Base-by-base conservation (phyloP, 37 sponge, comb jelly and placozoan genomes). In the Agelas oroides region DNA sequence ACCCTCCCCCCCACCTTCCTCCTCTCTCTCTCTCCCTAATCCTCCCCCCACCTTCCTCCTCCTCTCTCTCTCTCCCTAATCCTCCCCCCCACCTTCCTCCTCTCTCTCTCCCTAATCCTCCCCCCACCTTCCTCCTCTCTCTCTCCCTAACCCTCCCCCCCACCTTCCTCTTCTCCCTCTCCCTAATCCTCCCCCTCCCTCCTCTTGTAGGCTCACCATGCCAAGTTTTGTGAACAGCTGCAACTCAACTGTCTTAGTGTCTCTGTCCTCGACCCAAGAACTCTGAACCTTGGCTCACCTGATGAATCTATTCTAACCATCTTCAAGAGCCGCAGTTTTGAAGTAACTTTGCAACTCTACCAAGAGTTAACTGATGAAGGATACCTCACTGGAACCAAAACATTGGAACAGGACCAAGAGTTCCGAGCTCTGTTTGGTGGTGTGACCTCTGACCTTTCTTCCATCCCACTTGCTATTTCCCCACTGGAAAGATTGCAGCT, bases 401-500 rank as follows among this genome's bases (percentile, higher is more conserved):
- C n/a, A 14, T 25, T 24, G 41, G 36, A 71, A 25, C 41, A 36
- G 72, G 36, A 24, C 5, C 40, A 17, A 36, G 39, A 39, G 72
- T 25, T 38, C 72, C 40, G 23, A 23, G 72, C 39, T 6, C 25
- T 16, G 21, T 75, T 75, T 75, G 60, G 76, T 58, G 59, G 59
- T 11, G 60, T 75, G 32, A 20, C 28, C 15, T 59, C 60, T 20
- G 76, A 75, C 36, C 59, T 75, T 21, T 3, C 23, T 14, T 75
- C 35, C 35, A 3, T 75, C 20, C 20, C 76, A 12, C 59, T 30
- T 2, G 32, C 76, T 2, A 27, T 30, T 28, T 24, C 76, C 1
- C 76, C 76, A 21, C 35, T 75, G 32, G 59, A 75, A n/a, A 75
- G 36, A 32, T 31, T 75, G 12, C 76, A 75, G 34, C 60, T 75